Percentiles rank a stretch among this genome's conserved stretches.
These are phyloP conservation scores for Zaprionus davidi DNA, from an alignment of 1,140 invertebrate genomes.

Conservation along the genomic window DNA sequence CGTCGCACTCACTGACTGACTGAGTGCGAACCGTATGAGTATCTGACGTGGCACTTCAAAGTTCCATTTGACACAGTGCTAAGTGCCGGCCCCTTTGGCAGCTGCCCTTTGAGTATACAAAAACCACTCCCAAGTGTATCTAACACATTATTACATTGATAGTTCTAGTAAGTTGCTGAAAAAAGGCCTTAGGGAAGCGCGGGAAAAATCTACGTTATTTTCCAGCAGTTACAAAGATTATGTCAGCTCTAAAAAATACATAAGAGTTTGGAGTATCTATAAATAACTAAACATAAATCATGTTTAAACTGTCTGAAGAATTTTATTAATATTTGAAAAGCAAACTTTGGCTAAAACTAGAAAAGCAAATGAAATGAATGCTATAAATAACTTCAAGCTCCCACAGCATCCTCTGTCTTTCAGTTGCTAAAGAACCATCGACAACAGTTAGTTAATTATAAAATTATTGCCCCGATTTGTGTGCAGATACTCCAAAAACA, in stretches of 20 bases:
- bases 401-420: not conserved
- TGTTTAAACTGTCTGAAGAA: too few species aligned
- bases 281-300: too few species aligned
- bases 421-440: slow-evolving; percentile 2
- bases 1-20: not conserved
- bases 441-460: slow-evolving; percentile 50
- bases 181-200: not conserved
- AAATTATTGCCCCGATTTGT: slow-evolving; percentile 51
- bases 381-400: not conserved
- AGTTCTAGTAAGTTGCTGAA: not conserved
- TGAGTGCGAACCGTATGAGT: not conserved
- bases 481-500: slow-evolving; percentile 54
- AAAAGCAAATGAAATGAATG: not conserved
- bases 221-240: not conserved
- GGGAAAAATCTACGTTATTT: not conserved
- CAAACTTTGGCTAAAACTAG: too few species aligned
- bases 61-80: slow-evolving; percentile 38
- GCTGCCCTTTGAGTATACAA: not conserved
- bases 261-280: too few species aligned
- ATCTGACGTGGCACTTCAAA: slow-evolving; percentile 35
- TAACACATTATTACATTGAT: not conserved
- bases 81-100: slow-evolving; percentile 10
- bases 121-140: slow-evolving; percentile 1
- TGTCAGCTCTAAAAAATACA: not conserved
- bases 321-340: too few species aligned